phyloP scores from a whole-genome alignment of 2,797 vertebrate genomes.

The Nyctibius grandis region DNA sequence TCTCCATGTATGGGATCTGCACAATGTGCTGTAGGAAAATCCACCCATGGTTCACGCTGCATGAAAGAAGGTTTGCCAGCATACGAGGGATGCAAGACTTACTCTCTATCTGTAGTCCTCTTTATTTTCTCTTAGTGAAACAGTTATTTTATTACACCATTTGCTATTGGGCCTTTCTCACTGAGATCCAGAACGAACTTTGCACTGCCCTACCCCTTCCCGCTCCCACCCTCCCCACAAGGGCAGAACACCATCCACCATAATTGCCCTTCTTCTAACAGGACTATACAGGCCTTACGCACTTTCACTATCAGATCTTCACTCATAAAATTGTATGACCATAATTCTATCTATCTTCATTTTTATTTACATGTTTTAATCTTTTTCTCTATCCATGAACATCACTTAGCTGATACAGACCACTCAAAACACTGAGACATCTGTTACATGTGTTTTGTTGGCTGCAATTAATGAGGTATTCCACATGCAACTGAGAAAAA shows the following conservation, averaged over 20 bases:
- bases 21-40: background rate
- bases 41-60: background rate
- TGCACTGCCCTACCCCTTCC: background rate
- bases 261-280: background rate
- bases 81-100: background rate
- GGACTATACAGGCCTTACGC: background rate
- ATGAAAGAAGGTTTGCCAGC: background rate
- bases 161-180: background rate
- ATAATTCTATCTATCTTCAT: background rate
- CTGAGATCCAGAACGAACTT: background rate
- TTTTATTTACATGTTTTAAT: background rate
- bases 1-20: background rate
- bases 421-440: background rate
- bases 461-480: background rate
- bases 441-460: background rate
- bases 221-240: rapidly evolving
- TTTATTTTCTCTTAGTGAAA: background rate
- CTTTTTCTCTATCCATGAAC: background rate
- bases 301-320: background rate
- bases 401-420: background rate
- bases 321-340: background rate
- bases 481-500: background rate
- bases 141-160: background rate
- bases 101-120: background rate
- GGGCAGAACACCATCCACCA: background rate